Percentiles rank a stretch among this genome's conserved stretches.
Evolutionary conservation across 2,888 invertebrate genomes (phyloP).

Genomic region (Nymphalis urticae): DNA sequence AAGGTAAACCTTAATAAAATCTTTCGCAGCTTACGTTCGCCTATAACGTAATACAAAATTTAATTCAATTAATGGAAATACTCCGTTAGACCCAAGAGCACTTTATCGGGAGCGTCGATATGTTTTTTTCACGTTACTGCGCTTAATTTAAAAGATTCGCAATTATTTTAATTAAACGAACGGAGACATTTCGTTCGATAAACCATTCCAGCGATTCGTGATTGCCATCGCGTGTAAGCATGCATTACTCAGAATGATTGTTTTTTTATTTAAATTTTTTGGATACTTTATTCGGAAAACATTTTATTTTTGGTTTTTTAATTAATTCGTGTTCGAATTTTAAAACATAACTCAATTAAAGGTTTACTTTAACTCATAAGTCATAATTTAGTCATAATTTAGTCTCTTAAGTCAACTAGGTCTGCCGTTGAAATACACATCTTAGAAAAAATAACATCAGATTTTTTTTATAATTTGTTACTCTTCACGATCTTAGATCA

Average conservation of each 20-base stretch:
- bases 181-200: slow-evolving; percentile 26
- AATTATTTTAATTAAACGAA: slow-evolving; percentile 38
- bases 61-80: slow-evolving; percentile 45
- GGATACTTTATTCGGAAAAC: slow-evolving; percentile 16
- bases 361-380: not conserved
- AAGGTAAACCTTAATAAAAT: not conserved
- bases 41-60: slow-evolving; percentile 41
- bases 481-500: too few relatives aligned
- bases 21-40: not conserved
- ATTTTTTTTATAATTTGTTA: too few relatives aligned
- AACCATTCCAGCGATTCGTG: slow-evolving; percentile 19
- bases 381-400: not conserved
- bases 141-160: slow-evolving; percentile 39
- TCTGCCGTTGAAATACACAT: too few relatives aligned
- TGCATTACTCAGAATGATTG: slow-evolving; percentile 21
- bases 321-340: not conserved
- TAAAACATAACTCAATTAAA: not conserved
- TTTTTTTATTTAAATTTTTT: slow-evolving; percentile 18
- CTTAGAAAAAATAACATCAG: too few relatives aligned
- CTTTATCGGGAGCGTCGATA: slow-evolving; percentile 35
- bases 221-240: slow-evolving; percentile 24
- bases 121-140: slow-evolving; percentile 25
- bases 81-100: slow-evolving; percentile 40
- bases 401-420: too few relatives aligned
- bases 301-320: not conserved